A percentile compares a stretch with the other conserved stretches of the same genome.
phyloP scores from a whole-genome alignment of 2,797 vertebrate genomes.

The Enteromius fasciolatus region DNA sequence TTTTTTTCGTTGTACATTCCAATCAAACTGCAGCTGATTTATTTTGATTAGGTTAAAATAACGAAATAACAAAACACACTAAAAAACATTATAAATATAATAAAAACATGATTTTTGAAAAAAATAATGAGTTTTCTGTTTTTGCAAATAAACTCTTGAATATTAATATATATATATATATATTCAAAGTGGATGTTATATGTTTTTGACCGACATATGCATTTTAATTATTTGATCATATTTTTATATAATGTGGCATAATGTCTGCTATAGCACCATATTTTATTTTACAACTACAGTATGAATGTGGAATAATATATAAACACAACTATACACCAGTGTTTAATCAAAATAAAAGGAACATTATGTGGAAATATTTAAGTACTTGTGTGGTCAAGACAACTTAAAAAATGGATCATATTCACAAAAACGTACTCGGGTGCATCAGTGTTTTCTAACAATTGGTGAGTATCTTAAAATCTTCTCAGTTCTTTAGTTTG shows the following conservation, averaged over 20 bases:
- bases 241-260: neutral
- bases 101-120: too few relatives aligned
- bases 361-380: neutral
- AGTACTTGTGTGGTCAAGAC: neutral
- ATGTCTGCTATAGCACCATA: neutral
- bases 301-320: neutral
- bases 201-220: neutral
- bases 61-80: too few relatives aligned
- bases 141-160: too few relatives aligned
- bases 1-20: too few relatives aligned
- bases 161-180: too few relatives aligned
- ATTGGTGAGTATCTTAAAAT: neutral
- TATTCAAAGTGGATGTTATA: neutral
- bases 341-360: neutral
- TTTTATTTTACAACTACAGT: neutral
- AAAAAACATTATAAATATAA: too few relatives aligned
- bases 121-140: too few relatives aligned
- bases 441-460: neutral
- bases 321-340: neutral
- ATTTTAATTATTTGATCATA: neutral
- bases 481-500: constrained; percentile 58
- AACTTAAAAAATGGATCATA: neutral
- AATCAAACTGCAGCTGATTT: too few relatives aligned
- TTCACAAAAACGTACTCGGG: neutral
- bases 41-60: too few relatives aligned